Conservation (phyloP, 2,888 invertebrate species). For the Fragum sueziense region DNA sequence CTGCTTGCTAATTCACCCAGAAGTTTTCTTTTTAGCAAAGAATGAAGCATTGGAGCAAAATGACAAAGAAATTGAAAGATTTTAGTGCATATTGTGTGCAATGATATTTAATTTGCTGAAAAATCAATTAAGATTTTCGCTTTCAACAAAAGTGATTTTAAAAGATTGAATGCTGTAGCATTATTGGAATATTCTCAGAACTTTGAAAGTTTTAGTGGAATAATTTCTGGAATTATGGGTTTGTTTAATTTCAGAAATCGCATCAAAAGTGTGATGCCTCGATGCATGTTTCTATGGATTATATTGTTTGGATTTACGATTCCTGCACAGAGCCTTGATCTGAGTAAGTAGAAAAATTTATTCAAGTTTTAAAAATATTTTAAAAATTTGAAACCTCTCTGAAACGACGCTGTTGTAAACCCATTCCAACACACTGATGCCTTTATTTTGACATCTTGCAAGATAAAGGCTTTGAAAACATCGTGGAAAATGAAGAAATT, state of each 20-base stretch:
- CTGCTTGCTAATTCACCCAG: neutral
- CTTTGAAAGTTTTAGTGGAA: neutral
- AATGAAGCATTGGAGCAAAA: neutral
- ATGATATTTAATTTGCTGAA: too few species aligned
- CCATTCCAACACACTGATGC: neutral
- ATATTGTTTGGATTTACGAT: conserved; percentile 10
- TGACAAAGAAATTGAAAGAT: neutral
- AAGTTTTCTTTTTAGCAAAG: neutral
- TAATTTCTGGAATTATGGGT: conserved; percentile 9
- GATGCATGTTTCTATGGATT: conserved; percentile 6
- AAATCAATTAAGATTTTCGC: too few species aligned
- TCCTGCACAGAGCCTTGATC: neutral
- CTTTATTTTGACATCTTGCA: too few species aligned
- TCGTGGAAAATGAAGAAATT: neutral
- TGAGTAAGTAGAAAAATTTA: conserved; percentile 10
- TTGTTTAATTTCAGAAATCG: conserved; percentile 1
- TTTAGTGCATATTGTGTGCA: too few species aligned
- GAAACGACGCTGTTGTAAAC: neutral
- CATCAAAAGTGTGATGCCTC: neutral
- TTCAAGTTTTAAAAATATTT: neutral
- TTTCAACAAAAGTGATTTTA: too few species aligned
- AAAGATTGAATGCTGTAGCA: too few species aligned
- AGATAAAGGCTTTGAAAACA: neutral
- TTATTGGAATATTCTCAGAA: too few species aligned
- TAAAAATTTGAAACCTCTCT: neutral